These are phyloP conservation scores for Corvus cornix DNA, from an alignment of 2,113 vertebrate genomes.

Conservation along the genomic window DNA sequence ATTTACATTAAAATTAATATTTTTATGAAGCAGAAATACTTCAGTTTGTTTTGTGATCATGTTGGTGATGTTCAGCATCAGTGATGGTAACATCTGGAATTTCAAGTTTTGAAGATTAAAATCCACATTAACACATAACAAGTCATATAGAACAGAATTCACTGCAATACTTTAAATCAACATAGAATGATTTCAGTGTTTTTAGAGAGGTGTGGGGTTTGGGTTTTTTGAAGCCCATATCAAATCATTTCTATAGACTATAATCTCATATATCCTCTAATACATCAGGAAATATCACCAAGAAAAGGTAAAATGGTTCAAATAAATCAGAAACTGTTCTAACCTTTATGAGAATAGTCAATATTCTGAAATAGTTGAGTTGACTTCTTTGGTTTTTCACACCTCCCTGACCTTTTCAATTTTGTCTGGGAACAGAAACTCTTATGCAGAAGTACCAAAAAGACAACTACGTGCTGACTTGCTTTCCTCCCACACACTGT, in stretches of 20 bases:
- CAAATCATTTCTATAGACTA: neutral
- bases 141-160: neutral
- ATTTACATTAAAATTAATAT: conserved; percentile 16
- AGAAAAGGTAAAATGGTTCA: neutral
- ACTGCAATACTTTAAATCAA: neutral
- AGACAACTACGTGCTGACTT: neutral
- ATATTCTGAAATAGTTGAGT: neutral
- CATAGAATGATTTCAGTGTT: neutral
- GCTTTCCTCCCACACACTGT: neutral
- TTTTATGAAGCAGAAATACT: neutral
- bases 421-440: neutral
- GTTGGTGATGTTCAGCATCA: neutral
- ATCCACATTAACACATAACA: neutral
- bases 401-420: neutral
- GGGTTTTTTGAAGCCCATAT: neutral
- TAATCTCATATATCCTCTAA: neutral
- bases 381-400: neutral
- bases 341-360: neutral
- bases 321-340: neutral
- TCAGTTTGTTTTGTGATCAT: neutral
- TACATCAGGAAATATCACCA: neutral
- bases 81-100: neutral
- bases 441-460: neutral
- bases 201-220: neutral
- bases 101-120: neutral